Evolutionary conservation across 2,797 vertebrate genomes (phyloP).

Genomic region (Adelosebastes latens): DNA sequence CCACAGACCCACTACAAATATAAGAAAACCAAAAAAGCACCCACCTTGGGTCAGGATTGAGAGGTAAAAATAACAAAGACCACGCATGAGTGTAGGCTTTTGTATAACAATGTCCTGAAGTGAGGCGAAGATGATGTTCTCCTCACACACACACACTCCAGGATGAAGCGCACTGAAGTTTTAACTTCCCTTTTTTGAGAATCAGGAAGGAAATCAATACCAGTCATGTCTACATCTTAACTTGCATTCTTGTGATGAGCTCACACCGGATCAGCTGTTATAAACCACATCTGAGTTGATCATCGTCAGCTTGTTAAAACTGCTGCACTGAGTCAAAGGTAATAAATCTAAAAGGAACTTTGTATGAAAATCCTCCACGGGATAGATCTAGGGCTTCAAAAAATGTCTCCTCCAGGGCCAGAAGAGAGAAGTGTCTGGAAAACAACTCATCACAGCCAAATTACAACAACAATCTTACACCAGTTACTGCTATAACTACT

Average conservation of each 20-base stretch:
- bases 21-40: conserved; percentile 37
- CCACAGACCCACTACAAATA: conserved; percentile 29
- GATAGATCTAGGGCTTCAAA: too few relatives aligned
- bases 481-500: neutral
- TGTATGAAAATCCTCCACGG: too few relatives aligned
- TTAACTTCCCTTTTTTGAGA: conserved; percentile 50
- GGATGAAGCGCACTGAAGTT: neutral
- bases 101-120: conserved; percentile 45
- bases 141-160: neutral
- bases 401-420: too few relatives aligned
- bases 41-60: conserved; percentile 64
- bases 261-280: neutral
- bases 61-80: conserved; percentile 54
- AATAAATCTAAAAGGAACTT: too few relatives aligned
- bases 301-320: too few relatives aligned
- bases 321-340: too few relatives aligned
- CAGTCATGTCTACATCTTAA: neutral
- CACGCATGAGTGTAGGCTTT: conserved; percentile 63
- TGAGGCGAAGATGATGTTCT: conserved; percentile 31
- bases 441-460: conserved; percentile 1
- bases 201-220: conserved; percentile 59
- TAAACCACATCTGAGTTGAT: neutral
- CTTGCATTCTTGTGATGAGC: neutral
- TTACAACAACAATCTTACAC: neutral
- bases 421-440: neutral